These are phyloP conservation scores for Yponomeuta plumbellus DNA, from an alignment of 2,888 invertebrate species.

Conservation along the genomic window DNA sequence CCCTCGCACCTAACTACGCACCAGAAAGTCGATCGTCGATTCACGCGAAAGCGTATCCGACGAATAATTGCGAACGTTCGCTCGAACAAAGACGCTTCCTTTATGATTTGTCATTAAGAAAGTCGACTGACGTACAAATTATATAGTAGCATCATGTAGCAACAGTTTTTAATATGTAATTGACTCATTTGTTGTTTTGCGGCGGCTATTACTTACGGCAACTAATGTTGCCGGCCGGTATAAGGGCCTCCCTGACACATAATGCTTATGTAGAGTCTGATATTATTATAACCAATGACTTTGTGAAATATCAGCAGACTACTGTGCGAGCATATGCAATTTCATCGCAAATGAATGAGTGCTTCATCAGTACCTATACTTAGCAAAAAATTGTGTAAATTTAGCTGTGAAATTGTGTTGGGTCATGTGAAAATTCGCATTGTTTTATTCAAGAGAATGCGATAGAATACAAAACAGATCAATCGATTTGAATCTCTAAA, in stretches of 20 bases:
- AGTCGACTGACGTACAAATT: slow-evolving; percentile 19
- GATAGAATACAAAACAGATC: too few relatives aligned
- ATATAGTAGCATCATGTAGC: slow-evolving; percentile 20
- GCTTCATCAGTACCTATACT: not conserved
- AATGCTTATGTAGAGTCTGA: slow-evolving; percentile 8
- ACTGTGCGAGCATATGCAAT: not conserved
- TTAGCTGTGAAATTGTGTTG: too few relatives aligned
- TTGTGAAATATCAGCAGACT: not conserved
- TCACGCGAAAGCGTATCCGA: slow-evolving; percentile 40
- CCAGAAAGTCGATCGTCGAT: slow-evolving; percentile 32
- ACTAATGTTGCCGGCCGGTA: not conserved
- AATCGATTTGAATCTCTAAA: too few relatives aligned
- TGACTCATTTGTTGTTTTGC: slow-evolving; percentile 13
- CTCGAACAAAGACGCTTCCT: slow-evolving; percentile 17
- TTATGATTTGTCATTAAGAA: slow-evolving; percentile 22
- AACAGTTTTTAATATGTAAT: slow-evolving; percentile 2
- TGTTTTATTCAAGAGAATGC: too few relatives aligned
- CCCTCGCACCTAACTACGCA: slow-evolving; percentile 21
- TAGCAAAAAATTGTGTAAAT: not conserved
- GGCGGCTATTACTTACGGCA: slow-evolving; percentile 1
- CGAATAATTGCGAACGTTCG: slow-evolving; percentile 20
- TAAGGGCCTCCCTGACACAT: not conserved
- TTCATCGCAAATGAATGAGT: not conserved
- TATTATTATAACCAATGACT: slow-evolving; percentile 10
- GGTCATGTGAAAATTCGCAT: too few relatives aligned